Evolutionary conservation across 2,888 invertebrate species (phyloP).

Genomic region (Andrena marginata): DNA sequence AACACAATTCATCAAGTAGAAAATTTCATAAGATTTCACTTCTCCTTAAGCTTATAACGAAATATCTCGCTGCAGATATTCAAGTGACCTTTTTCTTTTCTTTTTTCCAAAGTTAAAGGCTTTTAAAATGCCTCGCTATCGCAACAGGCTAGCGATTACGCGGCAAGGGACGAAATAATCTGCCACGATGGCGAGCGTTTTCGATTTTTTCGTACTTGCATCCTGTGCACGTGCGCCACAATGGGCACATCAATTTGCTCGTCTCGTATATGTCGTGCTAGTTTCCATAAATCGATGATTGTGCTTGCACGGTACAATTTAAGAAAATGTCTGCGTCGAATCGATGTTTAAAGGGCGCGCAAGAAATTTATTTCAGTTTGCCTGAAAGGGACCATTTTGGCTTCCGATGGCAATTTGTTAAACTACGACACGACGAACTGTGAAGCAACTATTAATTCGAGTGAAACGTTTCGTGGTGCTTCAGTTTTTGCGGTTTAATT

Average conservation of each 20-base stretch:
- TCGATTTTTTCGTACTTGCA: constrained; percentile 2
- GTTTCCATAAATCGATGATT: constrained; percentile 56
- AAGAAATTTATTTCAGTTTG: constrained; percentile 9
- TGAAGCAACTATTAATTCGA: too few species aligned
- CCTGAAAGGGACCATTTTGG: background rate
- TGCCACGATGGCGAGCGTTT: background rate
- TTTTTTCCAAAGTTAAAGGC: background rate
- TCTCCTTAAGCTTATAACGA: background rate
- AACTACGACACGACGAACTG: too few species aligned
- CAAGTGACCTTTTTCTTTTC: background rate
- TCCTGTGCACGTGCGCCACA: constrained; percentile 17
- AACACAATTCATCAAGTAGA: background rate
- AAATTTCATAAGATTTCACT: background rate
- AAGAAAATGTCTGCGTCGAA: constrained; percentile 33
- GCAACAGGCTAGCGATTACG: background rate
- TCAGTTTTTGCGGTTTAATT: too few species aligned
- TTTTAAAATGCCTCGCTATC: constrained; percentile 1
- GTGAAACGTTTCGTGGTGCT: too few species aligned
- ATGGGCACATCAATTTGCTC: constrained; percentile 40
- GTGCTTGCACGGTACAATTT: constrained; percentile 54
- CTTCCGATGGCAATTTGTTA: too few species aligned
- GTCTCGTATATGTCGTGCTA: constrained; percentile 42
- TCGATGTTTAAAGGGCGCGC: constrained; percentile 25
- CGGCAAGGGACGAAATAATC: constrained; percentile 11
- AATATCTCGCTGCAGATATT: background rate